These are phyloP conservation scores for Hyphantria cunea DNA, from an alignment of 1,140 invertebrate species.

Conservation along the genomic window DNA sequence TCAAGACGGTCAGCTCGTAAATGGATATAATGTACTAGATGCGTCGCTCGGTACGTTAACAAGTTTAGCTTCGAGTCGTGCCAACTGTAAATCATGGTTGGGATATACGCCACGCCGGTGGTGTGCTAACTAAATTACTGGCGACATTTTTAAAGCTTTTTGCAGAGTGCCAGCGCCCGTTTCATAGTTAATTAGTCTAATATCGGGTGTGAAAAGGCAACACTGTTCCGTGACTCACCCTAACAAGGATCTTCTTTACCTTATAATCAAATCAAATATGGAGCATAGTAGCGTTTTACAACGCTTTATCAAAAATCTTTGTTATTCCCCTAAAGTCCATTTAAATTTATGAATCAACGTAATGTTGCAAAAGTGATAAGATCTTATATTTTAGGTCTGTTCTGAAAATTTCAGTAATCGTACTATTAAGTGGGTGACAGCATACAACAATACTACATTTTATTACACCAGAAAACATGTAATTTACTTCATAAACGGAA, in stretches of 20 bases:
- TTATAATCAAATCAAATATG: constrained; percentile 10
- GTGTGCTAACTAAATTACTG: constrained; percentile 65
- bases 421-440: not conserved
- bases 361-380: not conserved
- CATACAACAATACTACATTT: not conserved
- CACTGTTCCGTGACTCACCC: not conserved
- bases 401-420: not conserved
- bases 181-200: constrained; percentile 64
- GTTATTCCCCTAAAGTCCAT: not conserved
- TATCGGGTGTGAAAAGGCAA: constrained; percentile 50
- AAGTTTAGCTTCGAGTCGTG: constrained; percentile 21
- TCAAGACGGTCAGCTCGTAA: not conserved
- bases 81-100: constrained; percentile 41
- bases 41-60: constrained; percentile 3
- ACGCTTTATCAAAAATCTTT: not conserved
- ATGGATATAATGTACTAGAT: not conserved
- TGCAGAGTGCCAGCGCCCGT: constrained; percentile 46
- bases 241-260: not conserved
- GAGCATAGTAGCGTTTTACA: not conserved
- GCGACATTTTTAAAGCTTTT: constrained; percentile 76
- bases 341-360: not conserved
- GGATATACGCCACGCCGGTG: constrained; percentile 28
- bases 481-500: not conserved
- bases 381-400: not conserved
- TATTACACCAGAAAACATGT: not conserved